Evolutionary conservation across 2,113 vertebrate genomes (phyloP), one percentile per base, ranked within the genome.

Genomic region (Fregetta grallaria): DNA sequence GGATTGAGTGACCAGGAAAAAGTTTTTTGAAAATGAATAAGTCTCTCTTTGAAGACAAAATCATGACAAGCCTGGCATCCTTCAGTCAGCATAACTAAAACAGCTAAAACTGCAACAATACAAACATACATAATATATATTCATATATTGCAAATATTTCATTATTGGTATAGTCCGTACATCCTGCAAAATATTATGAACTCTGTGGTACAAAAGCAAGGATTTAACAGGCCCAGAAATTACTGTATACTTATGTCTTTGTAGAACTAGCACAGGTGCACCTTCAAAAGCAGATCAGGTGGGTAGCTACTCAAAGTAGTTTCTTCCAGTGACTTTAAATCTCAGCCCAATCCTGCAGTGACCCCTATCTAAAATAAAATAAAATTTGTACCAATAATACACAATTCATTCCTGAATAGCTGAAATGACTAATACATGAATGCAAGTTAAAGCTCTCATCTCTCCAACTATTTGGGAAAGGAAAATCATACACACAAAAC

Each of bases 381-480:
- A 74, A 84, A 81, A 88, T 45, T 68, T 90, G 42, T 75, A 75
- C 70, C 1, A 2, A 36, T 58, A 58, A 86, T 38, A 55, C 23
- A 73, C 73, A 61, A 66, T 84, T 96, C 81, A 72, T 88, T 94
- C 81, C 50, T 66, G 86, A 93, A 88, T 5, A 87, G 59, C 73
- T 90, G 88, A 86, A 95, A 87, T 82, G 34, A 91, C 74, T 89
- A 94, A 97, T 29, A 66, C 16, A 63, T 13, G 29, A 97, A 94
- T 53, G 44, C 74, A 91, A 52, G 34, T 77, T 92, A 94, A 93
- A 90, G 56, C 80, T 90, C 75, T 91, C 75, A 96, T 95, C 96
- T 97, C 87, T 70, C 52, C 34, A 88, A 22, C 80, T 86, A 47
- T 68, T 91, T 92, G 81, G 59, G 93, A 96, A 87, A 93, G 17